Evolutionary conservation across 2,888 invertebrate genomes (phyloP).

Genomic region (Rhingia rostrata): DNA sequence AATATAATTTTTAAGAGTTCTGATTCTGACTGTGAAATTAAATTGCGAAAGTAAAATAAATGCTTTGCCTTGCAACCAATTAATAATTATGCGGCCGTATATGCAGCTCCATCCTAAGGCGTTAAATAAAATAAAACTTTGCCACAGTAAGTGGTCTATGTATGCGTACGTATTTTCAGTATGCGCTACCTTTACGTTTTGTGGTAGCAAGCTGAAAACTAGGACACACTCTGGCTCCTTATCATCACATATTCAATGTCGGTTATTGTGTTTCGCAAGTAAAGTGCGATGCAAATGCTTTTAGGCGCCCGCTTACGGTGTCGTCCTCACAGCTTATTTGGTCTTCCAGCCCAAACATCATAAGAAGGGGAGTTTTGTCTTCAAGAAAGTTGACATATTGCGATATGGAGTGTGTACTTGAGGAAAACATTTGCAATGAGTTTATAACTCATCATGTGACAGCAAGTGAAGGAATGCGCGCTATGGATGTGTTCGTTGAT

Average conservation of each 20-base stretch:
- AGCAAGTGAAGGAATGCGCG: neutral
- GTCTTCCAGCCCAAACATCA: neutral
- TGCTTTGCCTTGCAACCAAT: conserved; percentile 38
- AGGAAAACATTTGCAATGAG: conserved; percentile 54
- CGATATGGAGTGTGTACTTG: conserved; percentile 49
- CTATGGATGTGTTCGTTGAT: neutral
- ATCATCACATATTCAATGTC: conserved; percentile 40
- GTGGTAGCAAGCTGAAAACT: neutral
- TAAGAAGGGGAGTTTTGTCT: neutral
- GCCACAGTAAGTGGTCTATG: conserved; percentile 13
- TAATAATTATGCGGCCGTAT: conserved; percentile 31
- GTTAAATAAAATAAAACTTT: conserved; percentile 32
- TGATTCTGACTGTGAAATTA: conserved; percentile 11
- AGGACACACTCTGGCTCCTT: neutral
- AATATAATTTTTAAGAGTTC: neutral
- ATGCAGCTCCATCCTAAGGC: neutral
- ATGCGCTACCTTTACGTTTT: neutral
- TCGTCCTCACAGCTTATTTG: conserved; percentile 26
- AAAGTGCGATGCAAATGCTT: conserved; percentile 53
- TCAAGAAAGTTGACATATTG: conserved; percentile 43
- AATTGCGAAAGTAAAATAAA: conserved; percentile 26
- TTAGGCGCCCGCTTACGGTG: conserved; percentile 39
- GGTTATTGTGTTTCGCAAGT: conserved; percentile 40
- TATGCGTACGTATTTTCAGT: conserved; percentile 23
- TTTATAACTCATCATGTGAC: conserved; percentile 58